These are phyloP conservation scores for Gallinago undulata DNA, from an alignment of 2,113 vertebrate genomes.

Conservation along the genomic window DNA sequence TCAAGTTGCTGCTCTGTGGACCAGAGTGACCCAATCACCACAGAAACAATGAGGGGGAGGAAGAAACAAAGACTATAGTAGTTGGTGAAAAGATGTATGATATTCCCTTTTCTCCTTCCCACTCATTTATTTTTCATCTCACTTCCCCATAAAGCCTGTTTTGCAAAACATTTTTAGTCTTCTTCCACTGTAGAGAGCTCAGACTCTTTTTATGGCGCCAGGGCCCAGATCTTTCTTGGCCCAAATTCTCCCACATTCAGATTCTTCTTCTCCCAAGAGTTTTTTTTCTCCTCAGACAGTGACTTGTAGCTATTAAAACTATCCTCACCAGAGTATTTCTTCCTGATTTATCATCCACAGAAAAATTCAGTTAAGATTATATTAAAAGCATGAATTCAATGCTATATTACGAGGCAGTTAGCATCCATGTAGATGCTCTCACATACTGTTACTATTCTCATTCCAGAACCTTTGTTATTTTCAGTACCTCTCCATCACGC, in stretches of 20 bases:
- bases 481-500: background rate
- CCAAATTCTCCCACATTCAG: background rate
- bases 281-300: background rate
- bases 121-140: background rate
- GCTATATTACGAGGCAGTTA: background rate
- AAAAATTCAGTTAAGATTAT: background rate
- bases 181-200: background rate
- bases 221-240: background rate
- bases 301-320: background rate
- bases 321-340: background rate
- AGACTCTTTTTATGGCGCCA: background rate
- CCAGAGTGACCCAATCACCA: background rate
- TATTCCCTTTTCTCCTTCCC: background rate
- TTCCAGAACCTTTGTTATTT: background rate
- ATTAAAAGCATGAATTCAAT: constrained; percentile 4
- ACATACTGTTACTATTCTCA: background rate
- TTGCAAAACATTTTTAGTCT: background rate
- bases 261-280: background rate
- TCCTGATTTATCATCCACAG: constrained; percentile 9
- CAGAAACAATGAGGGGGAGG: background rate
- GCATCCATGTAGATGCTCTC: background rate
- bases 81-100: background rate
- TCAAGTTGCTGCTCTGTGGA: background rate
- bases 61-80: background rate
- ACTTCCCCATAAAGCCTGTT: background rate